Percentiles rank a stretch among this genome's conserved stretches.
These are phyloP conservation scores for Harpagus bidentatus DNA, from an alignment of 2,113 vertebrate genomes.

Conservation along the genomic window DNA sequence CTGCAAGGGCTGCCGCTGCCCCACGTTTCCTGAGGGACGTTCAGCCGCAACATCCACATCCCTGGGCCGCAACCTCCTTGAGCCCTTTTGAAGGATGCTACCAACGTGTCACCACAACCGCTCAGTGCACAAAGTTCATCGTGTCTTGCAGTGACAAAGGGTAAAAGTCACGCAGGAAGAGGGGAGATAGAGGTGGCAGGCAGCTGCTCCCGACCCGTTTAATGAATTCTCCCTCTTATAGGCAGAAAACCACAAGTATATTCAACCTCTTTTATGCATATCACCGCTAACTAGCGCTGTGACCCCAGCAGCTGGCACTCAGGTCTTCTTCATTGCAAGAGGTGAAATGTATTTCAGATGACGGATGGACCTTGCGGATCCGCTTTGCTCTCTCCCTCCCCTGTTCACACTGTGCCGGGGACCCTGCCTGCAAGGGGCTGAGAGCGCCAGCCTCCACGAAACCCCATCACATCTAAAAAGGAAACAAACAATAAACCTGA, in stretches of 20 bases:
- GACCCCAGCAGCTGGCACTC: not conserved
- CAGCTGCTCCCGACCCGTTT: not conserved
- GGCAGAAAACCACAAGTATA: not conserved
- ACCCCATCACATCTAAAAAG: rapidly evolving
- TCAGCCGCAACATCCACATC: rapidly evolving
- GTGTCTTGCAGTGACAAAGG: not conserved
- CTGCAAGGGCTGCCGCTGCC: not conserved
- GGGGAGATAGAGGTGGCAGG: not conserved
- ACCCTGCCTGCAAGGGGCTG: not conserved
- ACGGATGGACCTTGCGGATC: rapidly evolving
- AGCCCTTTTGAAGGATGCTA: not conserved
- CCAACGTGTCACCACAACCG: not conserved
- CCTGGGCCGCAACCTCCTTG: rapidly evolving
- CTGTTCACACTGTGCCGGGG: rapidly evolving
- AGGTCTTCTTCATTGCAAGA: not conserved
- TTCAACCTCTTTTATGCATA: not conserved
- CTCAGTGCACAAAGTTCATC: rapidly evolving
- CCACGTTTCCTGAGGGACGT: rapidly evolving
- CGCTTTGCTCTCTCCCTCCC: not conserved
- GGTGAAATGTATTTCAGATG: not conserved
- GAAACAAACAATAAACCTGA: not conserved
- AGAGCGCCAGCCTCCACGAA: not conserved
- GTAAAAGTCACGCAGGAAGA: not conserved
- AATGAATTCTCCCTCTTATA: not conserved
- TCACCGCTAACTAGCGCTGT: not conserved